These are phyloP conservation scores for Larimichthys polyactis DNA, from an alignment of 2,113 vertebrate genomes.

Conservation along the genomic window DNA sequence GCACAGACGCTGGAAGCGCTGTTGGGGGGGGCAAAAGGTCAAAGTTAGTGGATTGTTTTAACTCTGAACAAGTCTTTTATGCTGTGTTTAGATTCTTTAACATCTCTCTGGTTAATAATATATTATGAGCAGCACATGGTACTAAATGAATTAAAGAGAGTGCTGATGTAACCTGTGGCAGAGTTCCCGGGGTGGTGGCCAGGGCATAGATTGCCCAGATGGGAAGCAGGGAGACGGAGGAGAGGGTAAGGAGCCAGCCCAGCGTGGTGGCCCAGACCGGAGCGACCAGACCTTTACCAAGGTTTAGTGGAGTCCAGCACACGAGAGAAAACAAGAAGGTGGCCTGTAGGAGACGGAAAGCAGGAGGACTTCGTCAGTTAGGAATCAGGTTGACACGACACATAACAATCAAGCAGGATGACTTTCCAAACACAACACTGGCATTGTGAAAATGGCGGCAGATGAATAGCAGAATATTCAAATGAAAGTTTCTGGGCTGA, in stretches of 20 bases:
- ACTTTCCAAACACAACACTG: no score
- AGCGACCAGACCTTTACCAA: constrained; percentile 72
- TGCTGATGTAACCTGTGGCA: constrained; percentile 63
- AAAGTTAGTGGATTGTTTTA: not conserved
- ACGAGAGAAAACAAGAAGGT: constrained; percentile 83
- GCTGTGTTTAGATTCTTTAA: not conserved
- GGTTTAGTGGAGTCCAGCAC: constrained; percentile 75
- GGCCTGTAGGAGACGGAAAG: constrained; percentile 47
- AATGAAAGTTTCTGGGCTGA: no score
- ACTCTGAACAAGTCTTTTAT: not conserved
- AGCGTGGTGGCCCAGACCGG: constrained; percentile 77
- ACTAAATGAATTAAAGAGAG: not conserved
- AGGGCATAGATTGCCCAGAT: constrained; percentile 78
- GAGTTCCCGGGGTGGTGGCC: constrained; percentile 68
- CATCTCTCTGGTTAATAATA: not conserved
- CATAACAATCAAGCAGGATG: no score
- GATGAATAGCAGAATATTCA: no score
- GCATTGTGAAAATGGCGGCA: no score
- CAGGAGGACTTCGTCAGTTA: not conserved
- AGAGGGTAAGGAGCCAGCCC: constrained; percentile 80
- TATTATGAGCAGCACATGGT: not conserved
- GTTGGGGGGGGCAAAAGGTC: not conserved
- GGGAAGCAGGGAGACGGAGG: constrained; percentile 82
- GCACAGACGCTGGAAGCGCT: constrained; percentile 74
- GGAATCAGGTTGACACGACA: not conserved